Conservation (phyloP, 2,797 vertebrate genomes). For the Epinephelus malabaricus region DNA sequence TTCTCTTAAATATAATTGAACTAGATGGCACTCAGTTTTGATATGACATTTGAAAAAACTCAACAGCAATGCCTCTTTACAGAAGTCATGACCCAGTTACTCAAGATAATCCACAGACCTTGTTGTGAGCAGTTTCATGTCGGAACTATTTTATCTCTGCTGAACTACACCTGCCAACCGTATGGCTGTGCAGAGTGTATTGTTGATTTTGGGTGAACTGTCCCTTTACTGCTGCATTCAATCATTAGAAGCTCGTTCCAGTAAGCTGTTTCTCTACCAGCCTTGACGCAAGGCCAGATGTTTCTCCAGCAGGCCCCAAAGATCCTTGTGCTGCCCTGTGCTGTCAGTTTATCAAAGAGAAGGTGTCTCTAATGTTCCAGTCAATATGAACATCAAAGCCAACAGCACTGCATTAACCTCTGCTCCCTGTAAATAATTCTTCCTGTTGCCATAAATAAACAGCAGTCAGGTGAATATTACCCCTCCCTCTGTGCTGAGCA, state of each 20-base stretch:
- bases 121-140: no score
- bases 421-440: constrained; percentile 1
- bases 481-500: neutral
- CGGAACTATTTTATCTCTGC: no score
- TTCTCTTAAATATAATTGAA: no score
- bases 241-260: constrained; percentile 53
- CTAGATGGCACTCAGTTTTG: no score
- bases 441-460: constrained; percentile 19
- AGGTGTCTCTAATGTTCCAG: constrained; percentile 1
- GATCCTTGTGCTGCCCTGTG: constrained; percentile 22
- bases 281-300: constrained; percentile 40
- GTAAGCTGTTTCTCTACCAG: constrained; percentile 33
- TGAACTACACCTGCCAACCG: no score
- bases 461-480: neutral
- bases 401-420: constrained; percentile 6
- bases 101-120: no score
- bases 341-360: constrained; percentile 25
- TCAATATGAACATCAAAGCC: constrained; percentile 47
- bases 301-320: constrained; percentile 27
- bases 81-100: no score
- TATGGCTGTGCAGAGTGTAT: no score
- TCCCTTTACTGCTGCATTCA: constrained; percentile 37
- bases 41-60: no score
- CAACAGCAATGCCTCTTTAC: no score
- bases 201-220: no score